Evolutionary conservation across 64 coral and sea anemone genomes (phyloP).

Genomic region (Stylophora pistillata): DNA sequence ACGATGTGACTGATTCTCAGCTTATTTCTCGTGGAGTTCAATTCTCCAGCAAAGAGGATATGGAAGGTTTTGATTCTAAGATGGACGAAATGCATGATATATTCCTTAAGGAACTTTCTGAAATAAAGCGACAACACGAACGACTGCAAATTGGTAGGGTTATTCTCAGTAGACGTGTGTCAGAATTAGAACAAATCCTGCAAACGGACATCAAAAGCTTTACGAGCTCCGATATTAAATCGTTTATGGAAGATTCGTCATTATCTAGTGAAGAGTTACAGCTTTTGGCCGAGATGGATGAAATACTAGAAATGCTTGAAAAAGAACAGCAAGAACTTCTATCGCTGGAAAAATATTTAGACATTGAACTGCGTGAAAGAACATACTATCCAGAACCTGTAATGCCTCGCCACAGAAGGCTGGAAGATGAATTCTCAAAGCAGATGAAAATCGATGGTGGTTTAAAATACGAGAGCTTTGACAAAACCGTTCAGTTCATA

Average conservation of each 20-base stretch:
- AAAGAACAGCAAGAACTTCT: constrained; percentile 73
- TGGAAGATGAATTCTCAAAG: constrained; percentile 91
- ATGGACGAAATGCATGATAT: constrained; percentile 78
- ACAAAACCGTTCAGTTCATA: constrained; percentile 75
- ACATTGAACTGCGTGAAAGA: constrained; percentile 87
- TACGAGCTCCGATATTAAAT: constrained; percentile 50
- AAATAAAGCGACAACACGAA: constrained; percentile 82
- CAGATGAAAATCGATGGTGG: constrained; percentile 91
- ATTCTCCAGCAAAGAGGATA: constrained; percentile 75
- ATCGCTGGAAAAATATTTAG: constrained; percentile 83
- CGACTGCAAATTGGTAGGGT: constrained; percentile 62
- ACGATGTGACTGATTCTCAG: background rate
- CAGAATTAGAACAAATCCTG: constrained; percentile 80
- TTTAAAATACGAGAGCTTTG: constrained; percentile 81
- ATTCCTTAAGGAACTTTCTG: constrained; percentile 80
- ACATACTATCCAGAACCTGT: constrained; percentile 83
- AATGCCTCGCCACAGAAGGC: constrained; percentile 45
- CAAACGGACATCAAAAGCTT: constrained; percentile 60
- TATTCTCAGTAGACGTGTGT: constrained; percentile 54
- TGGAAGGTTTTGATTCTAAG: constrained; percentile 70
- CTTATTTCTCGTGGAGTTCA: constrained; percentile 73
- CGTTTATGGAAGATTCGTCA: constrained; percentile 45
- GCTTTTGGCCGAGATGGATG: constrained; percentile 78
- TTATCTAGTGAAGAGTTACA: constrained; percentile 72
- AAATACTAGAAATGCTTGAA: constrained; percentile 65